A percentile compares a stretch with the other conserved stretches of the same genome.
phyloP scores from a whole-genome alignment of 1,140 invertebrate species.

The Zophobas morio region DNA sequence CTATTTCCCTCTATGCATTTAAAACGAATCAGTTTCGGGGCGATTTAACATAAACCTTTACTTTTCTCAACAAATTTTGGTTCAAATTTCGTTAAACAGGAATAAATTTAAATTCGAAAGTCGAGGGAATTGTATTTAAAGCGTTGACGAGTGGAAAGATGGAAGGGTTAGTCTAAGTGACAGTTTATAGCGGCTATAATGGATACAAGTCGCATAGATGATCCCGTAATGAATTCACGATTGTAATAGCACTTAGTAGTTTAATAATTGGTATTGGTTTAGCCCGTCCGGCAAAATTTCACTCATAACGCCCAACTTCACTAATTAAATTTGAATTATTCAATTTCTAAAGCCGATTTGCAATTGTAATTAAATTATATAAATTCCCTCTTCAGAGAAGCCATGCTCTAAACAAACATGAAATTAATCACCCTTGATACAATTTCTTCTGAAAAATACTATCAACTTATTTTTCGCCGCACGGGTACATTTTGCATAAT shows the following conservation, averaged over 20 bases:
- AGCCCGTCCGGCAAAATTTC: slow-evolving; percentile 30
- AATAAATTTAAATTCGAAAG: slow-evolving; percentile 19
- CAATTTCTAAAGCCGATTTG: slow-evolving; percentile 38
- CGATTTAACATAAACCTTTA: slow-evolving; percentile 23
- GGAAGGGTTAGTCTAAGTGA: slow-evolving; percentile 20
- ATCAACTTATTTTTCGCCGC: neutral
- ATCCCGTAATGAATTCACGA: slow-evolving; percentile 24
- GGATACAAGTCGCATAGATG: neutral
- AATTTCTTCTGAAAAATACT: slow-evolving; percentile 14
- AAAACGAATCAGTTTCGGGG: slow-evolving; percentile 19
- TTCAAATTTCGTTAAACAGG: slow-evolving; percentile 21
- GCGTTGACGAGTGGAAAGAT: slow-evolving; percentile 11
- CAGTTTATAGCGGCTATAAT: slow-evolving; percentile 3
- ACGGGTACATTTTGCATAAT: slow-evolving; percentile 24
- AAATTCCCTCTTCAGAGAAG: slow-evolving; percentile 12
- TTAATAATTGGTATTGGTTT: slow-evolving; percentile 41
- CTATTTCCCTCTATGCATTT: slow-evolving; percentile 32
- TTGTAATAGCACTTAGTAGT: slow-evolving; percentile 30
- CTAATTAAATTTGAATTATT: slow-evolving; percentile 42
- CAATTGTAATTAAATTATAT: slow-evolving; percentile 42
- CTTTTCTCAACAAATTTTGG: slow-evolving; percentile 29
- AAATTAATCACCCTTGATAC: slow-evolving; percentile 6
- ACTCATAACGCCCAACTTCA: slow-evolving; percentile 36
- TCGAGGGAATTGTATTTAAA: slow-evolving; percentile 9
- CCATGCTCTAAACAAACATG: slow-evolving; percentile 27